Base-by-base conservation (phyloP, 2,113 vertebrate species). In the Lepidothrix coronata region DNA sequence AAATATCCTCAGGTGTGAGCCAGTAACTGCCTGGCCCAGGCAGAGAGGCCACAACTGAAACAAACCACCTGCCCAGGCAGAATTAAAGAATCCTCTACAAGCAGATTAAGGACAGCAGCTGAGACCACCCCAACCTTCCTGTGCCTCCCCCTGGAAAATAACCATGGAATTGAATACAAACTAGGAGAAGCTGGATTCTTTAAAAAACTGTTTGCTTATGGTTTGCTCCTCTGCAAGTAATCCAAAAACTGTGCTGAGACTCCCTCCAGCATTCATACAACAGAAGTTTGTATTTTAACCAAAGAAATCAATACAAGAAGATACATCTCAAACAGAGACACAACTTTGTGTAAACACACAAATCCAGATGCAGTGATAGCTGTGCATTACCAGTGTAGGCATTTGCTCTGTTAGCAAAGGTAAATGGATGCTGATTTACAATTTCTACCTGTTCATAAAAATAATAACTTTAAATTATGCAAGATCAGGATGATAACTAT, bases 271-370 rank as follows among this genome's bases (percentile, higher is more conserved):
- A 19, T 16, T 58, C 48, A 46, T 8, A 17, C 27, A 44, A 37
- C 28, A 44, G 31, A 86, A 28, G 14, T 31, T 81, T 79, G 23
- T 11, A 28, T 51, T 88, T 59, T 30, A 63, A 82, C 66, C 19
- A 61, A 51, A 86, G 12, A 14, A 88, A 44, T 46, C 18, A 66
- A 44, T 33, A 7, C 8, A 31, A 66, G 61, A 66, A 31, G 12
- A 10, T 1, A 27, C 0, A 0, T 55, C 24, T 79, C 33, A 30
- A 46, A 49, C 14, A 67, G 41, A 43, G 61, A 3, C 12, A 14
- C 12, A 6, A 12, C 41, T 79, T 18, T 44, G 30, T 48, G 52
- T 77, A 78, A 44, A 86, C 8, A 25, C 35, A 39, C 52, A 68
- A 44, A 17, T 17, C 37, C 19, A 61, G 28, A 12, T 8, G 55